Conservation (phyloP, 2,888 invertebrate genomes). For the Hirtodrosophila histrioides region DNA sequence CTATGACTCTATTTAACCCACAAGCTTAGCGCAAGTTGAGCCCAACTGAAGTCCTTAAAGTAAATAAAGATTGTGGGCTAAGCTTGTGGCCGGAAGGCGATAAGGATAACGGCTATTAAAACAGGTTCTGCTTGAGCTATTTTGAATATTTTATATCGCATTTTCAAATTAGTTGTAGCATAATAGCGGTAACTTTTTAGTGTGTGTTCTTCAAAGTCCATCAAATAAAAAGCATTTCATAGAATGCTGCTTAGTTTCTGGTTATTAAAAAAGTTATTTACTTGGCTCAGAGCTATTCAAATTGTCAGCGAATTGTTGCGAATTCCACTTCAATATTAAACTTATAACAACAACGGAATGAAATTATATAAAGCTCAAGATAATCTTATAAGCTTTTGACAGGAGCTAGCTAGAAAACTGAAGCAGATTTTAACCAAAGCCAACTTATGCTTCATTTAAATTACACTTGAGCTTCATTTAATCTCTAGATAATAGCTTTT, state of each 20-base stretch:
- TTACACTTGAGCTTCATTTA: too few relatives aligned
- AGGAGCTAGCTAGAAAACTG: too few relatives aligned
- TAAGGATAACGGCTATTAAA: too few relatives aligned
- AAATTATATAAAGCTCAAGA: too few relatives aligned
- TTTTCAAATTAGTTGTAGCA: constrained; percentile 19
- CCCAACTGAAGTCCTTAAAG: constrained; percentile 3
- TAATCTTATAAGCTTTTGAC: too few relatives aligned
- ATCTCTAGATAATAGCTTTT: too few relatives aligned
- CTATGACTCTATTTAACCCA: constrained; percentile 54
- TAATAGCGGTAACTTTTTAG: constrained; percentile 6
- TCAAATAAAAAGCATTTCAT: constrained; percentile 18
- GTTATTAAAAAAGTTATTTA: constrained; percentile 7
- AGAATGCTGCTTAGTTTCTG: too few relatives aligned
- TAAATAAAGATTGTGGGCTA: constrained; percentile 13
- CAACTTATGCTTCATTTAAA: too few relatives aligned
- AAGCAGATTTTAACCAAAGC: too few relatives aligned
- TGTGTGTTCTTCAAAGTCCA: constrained; percentile 18
- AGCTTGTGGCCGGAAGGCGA: constrained; percentile 18
- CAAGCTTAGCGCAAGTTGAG: constrained; percentile 21
- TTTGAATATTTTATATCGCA: constrained; percentile 7
- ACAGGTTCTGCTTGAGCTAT: constrained; percentile 1
- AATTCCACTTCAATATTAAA: too few relatives aligned
- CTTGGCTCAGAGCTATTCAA: too few relatives aligned
- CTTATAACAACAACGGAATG: too few relatives aligned
- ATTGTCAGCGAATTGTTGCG: neutral